A percentile compares a stretch with the other conserved stretches of the same genome.
Evolutionary conservation across 2,797 vertebrate species (phyloP).

Genomic region (Stomatorhinus walkeri): DNA sequence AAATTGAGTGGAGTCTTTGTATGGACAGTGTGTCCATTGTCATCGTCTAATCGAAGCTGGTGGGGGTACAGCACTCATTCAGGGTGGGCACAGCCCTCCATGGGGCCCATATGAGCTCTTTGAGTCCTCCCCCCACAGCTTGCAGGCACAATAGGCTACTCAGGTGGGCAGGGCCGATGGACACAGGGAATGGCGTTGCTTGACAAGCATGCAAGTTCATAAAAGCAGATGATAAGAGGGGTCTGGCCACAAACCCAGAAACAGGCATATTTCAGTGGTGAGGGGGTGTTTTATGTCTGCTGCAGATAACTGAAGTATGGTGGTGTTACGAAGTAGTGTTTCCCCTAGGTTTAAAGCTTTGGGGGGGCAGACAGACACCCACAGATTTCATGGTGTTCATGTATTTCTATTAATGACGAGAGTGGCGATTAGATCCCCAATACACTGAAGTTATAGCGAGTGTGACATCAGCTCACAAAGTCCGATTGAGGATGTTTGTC

Average conservation of each 20-base stretch:
- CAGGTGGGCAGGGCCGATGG: neutral
- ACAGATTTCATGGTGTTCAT: too few species aligned
- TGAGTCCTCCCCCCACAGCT: neutral
- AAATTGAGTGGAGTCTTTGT: neutral
- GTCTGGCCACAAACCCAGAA: neutral
- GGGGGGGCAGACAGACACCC: too few species aligned
- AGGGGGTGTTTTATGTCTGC: too few species aligned
- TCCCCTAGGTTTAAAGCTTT: too few species aligned
- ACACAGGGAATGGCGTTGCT: neutral
- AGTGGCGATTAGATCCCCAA: too few species aligned
- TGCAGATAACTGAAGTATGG: too few species aligned
- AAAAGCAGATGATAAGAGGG: slow-evolving; percentile 27
- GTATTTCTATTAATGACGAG: too few species aligned
- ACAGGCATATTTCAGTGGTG: neutral
- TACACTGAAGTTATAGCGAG: too few species aligned
- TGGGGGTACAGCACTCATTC: neutral
- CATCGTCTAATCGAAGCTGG: neutral
- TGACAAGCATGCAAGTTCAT: slow-evolving; percentile 12
- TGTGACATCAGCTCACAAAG: too few species aligned
- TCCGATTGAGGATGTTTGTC: too few species aligned
- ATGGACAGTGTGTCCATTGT: neutral
- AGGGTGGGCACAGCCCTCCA: neutral
- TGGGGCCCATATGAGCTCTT: neutral
- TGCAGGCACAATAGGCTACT: neutral
- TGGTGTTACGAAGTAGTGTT: too few species aligned